phyloP scores from a whole-genome alignment of 2,797 vertebrate genomes.

The Pseudochirops cupreus region DNA sequence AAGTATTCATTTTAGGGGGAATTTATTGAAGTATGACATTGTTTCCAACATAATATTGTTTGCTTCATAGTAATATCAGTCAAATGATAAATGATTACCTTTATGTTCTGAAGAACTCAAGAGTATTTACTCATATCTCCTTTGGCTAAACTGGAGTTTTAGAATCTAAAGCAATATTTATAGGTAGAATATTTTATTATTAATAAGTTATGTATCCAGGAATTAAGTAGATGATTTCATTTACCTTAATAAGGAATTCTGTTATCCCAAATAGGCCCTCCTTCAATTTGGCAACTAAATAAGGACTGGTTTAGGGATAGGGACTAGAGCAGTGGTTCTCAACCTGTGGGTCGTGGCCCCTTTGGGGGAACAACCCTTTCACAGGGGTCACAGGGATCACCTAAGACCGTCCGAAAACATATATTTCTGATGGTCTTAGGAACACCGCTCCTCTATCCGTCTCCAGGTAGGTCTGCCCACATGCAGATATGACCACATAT shows the following conservation, averaged over 20 bases:
- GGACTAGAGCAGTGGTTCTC: no score
- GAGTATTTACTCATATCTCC: background rate
- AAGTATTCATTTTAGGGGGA: background rate
- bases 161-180: slow-evolving; percentile 1
- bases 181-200: background rate
- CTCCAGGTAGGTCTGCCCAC: no score
- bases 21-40: background rate
- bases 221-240: background rate
- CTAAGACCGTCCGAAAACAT: no score
- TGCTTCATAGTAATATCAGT: slow-evolving; percentile 5
- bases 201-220: slow-evolving; percentile 4
- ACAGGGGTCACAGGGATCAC: no score
- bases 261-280: background rate
- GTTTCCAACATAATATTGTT: slow-evolving; percentile 8
- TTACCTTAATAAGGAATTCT: background rate
- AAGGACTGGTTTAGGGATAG: background rate
- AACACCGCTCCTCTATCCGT: no score
- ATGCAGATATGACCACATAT: no score
- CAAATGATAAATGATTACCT: background rate
- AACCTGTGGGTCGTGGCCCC: no score
- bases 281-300: background rate
- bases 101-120: slow-evolving; percentile 5
- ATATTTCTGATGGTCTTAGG: no score
- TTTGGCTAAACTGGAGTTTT: background rate
- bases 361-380: no score